These are phyloP conservation scores for Bombus picipes DNA, from an alignment of 1,140 invertebrate genomes.

Conservation along the genomic window DNA sequence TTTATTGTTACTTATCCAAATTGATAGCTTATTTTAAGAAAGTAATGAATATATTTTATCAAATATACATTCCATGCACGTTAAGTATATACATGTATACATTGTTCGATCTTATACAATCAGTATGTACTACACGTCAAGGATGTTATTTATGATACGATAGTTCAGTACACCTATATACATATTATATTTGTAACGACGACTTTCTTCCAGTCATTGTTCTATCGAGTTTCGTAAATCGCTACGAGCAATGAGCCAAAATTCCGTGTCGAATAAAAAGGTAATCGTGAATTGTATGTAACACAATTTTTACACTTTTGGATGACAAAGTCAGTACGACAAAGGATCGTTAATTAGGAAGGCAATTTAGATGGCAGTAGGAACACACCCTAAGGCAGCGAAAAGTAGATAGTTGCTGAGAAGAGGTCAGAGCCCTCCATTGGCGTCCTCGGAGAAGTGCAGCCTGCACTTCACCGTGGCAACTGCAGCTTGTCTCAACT, in stretches of 20 bases:
- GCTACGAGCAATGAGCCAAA: neutral
- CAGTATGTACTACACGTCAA: neutral
- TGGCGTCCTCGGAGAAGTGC: conserved; percentile 65
- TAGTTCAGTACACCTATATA: neutral
- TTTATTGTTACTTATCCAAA: neutral
- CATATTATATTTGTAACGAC: neutral
- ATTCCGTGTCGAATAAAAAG: neutral
- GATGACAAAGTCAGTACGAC: conserved; percentile 11
- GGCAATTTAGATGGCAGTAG: conserved; percentile 51
- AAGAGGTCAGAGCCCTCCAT: conserved; percentile 74
- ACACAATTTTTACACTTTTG: neutral
- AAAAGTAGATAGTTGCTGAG: conserved; percentile 62
- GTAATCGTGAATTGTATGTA: neutral
- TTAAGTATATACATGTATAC: neutral
- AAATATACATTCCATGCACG: neutral
- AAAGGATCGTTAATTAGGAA: conserved; percentile 60
- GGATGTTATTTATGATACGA: neutral
- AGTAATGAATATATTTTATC: neutral
- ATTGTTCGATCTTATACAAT: neutral
- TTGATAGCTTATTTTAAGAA: neutral
- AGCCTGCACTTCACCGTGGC: conserved; percentile 63
- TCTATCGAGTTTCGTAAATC: neutral
- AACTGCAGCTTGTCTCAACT: conserved; percentile 67
- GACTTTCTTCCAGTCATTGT: neutral
- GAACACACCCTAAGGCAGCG: conserved; percentile 58